Base-by-base conservation (phyloP, 2,113 vertebrate genomes). In the Strix aluco region DNA sequence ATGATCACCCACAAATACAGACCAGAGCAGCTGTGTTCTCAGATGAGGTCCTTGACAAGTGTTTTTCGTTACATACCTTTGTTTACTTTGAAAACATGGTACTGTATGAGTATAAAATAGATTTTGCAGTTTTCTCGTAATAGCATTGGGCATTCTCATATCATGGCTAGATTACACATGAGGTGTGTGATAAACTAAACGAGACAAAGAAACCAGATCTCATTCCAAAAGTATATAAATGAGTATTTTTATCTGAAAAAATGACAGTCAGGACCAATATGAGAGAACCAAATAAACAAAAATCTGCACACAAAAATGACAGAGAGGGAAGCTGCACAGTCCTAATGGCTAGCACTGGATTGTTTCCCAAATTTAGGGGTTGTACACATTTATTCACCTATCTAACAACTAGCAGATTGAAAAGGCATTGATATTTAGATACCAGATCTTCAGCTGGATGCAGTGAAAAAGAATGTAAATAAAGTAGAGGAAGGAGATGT, bases 191-290 rank as follows among this genome's bases (percentile, higher is more conserved):
- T 54, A 81, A 81, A 94, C 12, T 19, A 73, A 77, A 69, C 29
- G 6, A 86, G 10, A 2, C 26, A 79, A 65, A 72, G 58, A 40
- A 8, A 44, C 1, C 8, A 66, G 16, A 54, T 51, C 19, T 81
- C 38, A 32, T 63, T 87, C 32, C 22, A 85, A 74, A 85, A 63
- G 8, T 6, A 42, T n/a, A 29, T 4, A 11, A 62, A 74, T 10
- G 16, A 49, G 2, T 26, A 32, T 38, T 74, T 86, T 77, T 51
- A 29, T 58, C 9, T 42, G 16, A 71, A 81, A 81, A 82, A 94
- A 51, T 5, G 0, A 58, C 3, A 1, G 8, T n/a, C 1, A 8
- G 19, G 12, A 61, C 5, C 23, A 40, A 51, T 65, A 69, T 5
- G 1, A 90, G 38, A 62, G 79, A 88, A 85, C 3, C 10, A 69